Base-by-base conservation (phyloP, 2,888 invertebrate genomes). In the Euplexia lucipara region DNA sequence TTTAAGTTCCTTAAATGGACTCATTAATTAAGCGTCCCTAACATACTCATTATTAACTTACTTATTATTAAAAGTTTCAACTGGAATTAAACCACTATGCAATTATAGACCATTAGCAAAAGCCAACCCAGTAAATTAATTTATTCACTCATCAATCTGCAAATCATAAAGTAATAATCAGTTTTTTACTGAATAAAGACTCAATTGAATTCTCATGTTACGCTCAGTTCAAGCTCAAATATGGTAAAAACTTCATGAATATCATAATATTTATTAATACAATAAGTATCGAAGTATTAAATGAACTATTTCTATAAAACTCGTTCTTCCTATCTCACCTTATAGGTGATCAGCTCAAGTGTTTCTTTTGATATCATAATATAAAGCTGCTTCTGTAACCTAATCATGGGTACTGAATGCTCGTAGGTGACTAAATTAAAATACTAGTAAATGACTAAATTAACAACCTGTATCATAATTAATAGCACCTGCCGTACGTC, bases 371-470 rank as follows among this genome's bases (percentile, higher is more conserved):
- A 44, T 61, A 51, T 47, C 26, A 61, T 45, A 22, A 32, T 74
- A 30, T 35, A 20, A 34, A 49, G 5, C 30, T 26, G 20, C 49
- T 49, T 42, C 47, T 30, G 12, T 53, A 59, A 30, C 39, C 39
- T 65, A 52, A 64, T 59, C 65, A 65, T 44, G 44, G 32, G 6
- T 22, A 37, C 20, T 52, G 30, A 48, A 72, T 58, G 18, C 51
- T 54, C 42, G 18, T 42, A 73, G 54, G 74, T 78, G 73, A 73
- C 67, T 78, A 30, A 66, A 74, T 74, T 78, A 60, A 73, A 78
- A 74, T 66, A 73, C 79, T 68, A 42, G 58, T 49, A 44, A 75
- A 75, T 78, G 75, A 75, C 79, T 75, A 75, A 62, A 75, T 75
- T 68, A 75, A 53, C 75, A 63, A 52, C 30, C 51, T 35, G 48